Percentiles rank a stretch among this genome's conserved stretches.
These are phyloP conservation scores for Theocolax elegans DNA, from an alignment of 1,140 invertebrate species.

Conservation along the genomic window DNA sequence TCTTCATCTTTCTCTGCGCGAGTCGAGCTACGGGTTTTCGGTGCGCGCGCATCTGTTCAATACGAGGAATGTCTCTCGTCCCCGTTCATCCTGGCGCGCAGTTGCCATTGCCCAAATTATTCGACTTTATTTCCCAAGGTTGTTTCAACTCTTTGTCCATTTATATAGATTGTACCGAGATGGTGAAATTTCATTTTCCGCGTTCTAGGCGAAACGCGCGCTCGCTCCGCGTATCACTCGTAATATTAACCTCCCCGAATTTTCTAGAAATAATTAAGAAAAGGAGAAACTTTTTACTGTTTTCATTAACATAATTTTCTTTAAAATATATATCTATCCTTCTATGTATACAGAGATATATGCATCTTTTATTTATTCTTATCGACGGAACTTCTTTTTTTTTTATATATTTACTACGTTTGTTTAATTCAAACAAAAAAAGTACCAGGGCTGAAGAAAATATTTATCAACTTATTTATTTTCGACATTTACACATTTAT, in stretches of 20 bases:
- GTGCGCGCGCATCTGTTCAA: slow-evolving; percentile 66
- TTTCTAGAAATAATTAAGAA: slow-evolving; percentile 32
- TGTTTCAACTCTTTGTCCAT: slow-evolving; percentile 39
- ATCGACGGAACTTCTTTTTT: no score
- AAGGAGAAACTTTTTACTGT: slow-evolving; percentile 5
- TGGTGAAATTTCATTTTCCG: slow-evolving; percentile 33
- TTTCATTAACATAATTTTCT: slow-evolving; percentile 31
- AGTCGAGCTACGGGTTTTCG: slow-evolving; percentile 20
- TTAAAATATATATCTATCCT: no score
- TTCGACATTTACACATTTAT: no score
- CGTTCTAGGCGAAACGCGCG: slow-evolving; percentile 1
- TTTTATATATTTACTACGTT: no score
- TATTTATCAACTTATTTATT: no score
- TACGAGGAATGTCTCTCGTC: slow-evolving; percentile 47
- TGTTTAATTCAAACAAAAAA: no score
- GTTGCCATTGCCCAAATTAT: slow-evolving; percentile 41
- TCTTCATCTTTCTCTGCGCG: slow-evolving; percentile 48
- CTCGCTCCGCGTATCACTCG: neutral
- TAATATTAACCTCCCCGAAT: slow-evolving; percentile 24
- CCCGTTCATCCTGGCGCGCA: neutral
- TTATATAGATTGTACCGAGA: slow-evolving; percentile 39
- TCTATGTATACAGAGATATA: no score
- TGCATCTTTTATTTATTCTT: no score
- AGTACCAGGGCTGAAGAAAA: no score
- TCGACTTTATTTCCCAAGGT: slow-evolving; percentile 34